phyloP scores from a whole-genome alignment of 2,797 vertebrate genomes.

The Moxostoma hubbsi region DNA sequence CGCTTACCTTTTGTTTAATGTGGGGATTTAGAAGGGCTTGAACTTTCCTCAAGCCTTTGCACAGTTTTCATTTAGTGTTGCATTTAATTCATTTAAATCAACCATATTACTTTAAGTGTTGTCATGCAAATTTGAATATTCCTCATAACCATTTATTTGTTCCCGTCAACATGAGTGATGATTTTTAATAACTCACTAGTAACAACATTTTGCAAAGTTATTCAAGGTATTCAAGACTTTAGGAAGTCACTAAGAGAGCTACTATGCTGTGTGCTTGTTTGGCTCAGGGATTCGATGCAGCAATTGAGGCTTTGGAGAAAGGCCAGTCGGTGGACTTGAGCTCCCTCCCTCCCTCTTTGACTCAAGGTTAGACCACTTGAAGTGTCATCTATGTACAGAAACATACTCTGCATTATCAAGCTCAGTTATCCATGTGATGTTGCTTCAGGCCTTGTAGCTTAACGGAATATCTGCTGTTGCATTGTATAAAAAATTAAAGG shows the following conservation, averaged over 20 bases:
- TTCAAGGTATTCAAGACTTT: conserved; percentile 64
- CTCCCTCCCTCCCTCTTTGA: conserved; percentile 82
- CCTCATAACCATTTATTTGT: neutral
- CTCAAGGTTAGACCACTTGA: conserved; percentile 75
- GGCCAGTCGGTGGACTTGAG: conserved; percentile 85
- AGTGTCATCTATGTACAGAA: neutral
- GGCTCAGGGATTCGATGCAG: conserved; percentile 82
- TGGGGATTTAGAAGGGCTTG: no score
- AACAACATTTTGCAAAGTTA: conserved; percentile 47
- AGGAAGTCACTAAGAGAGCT: conserved; percentile 63
- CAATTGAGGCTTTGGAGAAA: conserved; percentile 87
- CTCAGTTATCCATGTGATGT: no score
- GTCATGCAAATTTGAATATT: conserved; percentile 5
- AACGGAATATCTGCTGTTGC: no score
- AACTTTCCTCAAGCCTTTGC: no score
- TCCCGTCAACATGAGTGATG: neutral
- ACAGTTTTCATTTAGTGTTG: neutral
- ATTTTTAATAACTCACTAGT: conserved; percentile 17
- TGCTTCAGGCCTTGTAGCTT: no score
- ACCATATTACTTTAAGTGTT: neutral
- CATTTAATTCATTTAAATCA: neutral
- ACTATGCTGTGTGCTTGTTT: conserved; percentile 56
- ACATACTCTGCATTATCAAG: neutral
- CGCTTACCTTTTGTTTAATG: no score
- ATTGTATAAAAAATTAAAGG: no score